Evolutionary conservation across 1,140 invertebrate species (phyloP).

Genomic region (honey bee (Apis mellifera)): DNA sequence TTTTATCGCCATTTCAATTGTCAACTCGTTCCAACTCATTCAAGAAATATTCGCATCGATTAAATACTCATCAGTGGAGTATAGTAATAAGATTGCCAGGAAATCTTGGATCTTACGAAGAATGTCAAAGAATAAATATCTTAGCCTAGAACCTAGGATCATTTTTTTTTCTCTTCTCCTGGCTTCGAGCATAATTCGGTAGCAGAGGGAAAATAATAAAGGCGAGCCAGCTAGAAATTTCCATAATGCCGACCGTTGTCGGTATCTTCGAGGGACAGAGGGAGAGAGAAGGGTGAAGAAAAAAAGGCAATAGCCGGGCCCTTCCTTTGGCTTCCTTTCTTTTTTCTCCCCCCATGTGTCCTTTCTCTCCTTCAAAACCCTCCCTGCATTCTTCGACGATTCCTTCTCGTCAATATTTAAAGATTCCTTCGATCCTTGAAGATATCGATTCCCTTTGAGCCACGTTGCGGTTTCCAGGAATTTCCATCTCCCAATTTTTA

Average conservation of each 20-base stretch:
- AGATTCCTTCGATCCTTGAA: slow-evolving; percentile 4
- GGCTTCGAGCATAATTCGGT: slow-evolving; percentile 34
- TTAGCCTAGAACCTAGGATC: no score
- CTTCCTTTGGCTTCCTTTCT: background rate
- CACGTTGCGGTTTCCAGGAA: no score
- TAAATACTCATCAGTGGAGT: slow-evolving; percentile 11
- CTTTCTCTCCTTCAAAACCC: slow-evolving; percentile 27
- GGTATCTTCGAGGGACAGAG: background rate
- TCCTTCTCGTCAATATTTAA: slow-evolving; percentile 56
- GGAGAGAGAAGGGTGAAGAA: slow-evolving; percentile 1
- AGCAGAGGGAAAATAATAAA: slow-evolving; percentile 48
- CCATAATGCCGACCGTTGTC: slow-evolving; percentile 29
- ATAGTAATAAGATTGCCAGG: slow-evolving; percentile 48
- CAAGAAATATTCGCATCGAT: no score
- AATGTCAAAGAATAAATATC: no score
- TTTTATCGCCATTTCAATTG: no score
- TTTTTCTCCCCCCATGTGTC: background rate
- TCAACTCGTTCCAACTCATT: no score
- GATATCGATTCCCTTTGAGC: slow-evolving; percentile 37
- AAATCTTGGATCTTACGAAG: no score
- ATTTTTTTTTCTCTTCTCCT: background rate
- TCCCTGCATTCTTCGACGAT: background rate
- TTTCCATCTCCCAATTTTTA: no score
- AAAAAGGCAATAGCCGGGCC: slow-evolving; percentile 47
- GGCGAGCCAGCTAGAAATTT: slow-evolving; percentile 35